These are phyloP conservation scores for Mola mola DNA, from an alignment of 2,113 vertebrate species.

Conservation along the genomic window DNA sequence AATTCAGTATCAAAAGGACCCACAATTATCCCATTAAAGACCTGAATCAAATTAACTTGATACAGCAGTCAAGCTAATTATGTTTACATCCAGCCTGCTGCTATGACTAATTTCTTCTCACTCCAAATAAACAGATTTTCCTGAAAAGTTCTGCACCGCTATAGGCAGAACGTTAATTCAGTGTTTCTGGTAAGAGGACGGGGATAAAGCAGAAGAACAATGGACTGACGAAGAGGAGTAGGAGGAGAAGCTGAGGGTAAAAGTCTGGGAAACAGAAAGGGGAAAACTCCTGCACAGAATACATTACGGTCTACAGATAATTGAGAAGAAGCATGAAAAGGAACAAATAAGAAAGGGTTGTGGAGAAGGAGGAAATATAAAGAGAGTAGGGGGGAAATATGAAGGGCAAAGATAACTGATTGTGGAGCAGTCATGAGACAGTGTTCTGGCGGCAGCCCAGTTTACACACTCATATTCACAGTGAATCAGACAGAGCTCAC, in stretches of 20 bases:
- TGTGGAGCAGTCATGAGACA: conserved; percentile 26
- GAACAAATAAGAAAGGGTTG: background rate
- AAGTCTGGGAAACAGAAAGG: background rate
- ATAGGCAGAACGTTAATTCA: conserved; percentile 13
- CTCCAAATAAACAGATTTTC: conserved; percentile 24
- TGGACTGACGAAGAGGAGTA: conserved; percentile 16
- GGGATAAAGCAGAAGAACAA: background rate
- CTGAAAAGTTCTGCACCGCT: background rate
- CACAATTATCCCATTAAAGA: conserved; percentile 20
- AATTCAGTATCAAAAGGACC: conserved; percentile 3
- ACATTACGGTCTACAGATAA: background rate
- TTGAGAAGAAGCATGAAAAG: background rate
- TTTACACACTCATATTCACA: conserved; percentile 10
- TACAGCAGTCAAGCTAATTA: conserved; percentile 14
- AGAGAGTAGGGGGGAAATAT: background rate
- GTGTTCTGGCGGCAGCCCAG: conserved; percentile 5
- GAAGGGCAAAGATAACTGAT: conserved; percentile 13
- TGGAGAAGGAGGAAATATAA: background rate
- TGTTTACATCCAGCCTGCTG: conserved; percentile 14
- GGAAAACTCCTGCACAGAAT: background rate
- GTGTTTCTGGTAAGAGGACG: conserved; percentile 3
- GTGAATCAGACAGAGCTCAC: background rate
- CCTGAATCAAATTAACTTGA: conserved; percentile 23
- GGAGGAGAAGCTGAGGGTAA: background rate
- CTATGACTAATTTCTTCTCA: conserved; percentile 25